Base-by-base conservation (phyloP, 2,888 invertebrate species). In the Lamproptera curius region DNA sequence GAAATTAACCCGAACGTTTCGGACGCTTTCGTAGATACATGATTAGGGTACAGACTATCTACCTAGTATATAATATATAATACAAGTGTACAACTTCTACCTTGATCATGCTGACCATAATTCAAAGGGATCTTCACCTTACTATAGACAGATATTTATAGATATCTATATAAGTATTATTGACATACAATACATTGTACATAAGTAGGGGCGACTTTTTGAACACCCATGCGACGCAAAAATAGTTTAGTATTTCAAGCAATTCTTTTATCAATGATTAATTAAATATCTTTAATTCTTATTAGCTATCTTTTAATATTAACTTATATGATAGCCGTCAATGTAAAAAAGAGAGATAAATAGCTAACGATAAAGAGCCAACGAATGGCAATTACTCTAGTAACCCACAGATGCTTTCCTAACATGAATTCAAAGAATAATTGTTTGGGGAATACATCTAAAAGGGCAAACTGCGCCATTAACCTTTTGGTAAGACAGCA, bases 361-460 rank as follows among this genome's bases (percentile, higher is more conserved):
- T n/a, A 28, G 28, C n/a, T 28, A 10, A n/a, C 28, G n/a, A 28
- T 28, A 28, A 28, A 28, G 9, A 28, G 28, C n/a, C 28, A 28
- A 28, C 28, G 9, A 28, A 9, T 28, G 16, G 10, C 26, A 15
- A 26, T 26, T 39, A 39, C 26, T 15, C 2, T 20, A 39, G 15
- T 26, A 16, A n/a, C 15, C 40, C 40, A 9, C 16, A 39, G 35
- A 34, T 26, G 40, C 13, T 34, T 11, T 13, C 11, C 38, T n/a
- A 1, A 36, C 33, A 40, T 11, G 15, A 35, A 28, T 46, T 46
- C 16, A 41, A 46, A 41, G 28, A 46, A 34, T 46, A 28, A 46
- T 41, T 46, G 36, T 41, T 46, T 34, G 15, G 46, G 40, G 46
- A 46, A 46, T 46, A 46, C 40, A 35, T 40, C 26, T 40, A 46